phyloP scores from a whole-genome alignment of 2,113 vertebrate genomes.

The Pseudonaja textilis region DNA sequence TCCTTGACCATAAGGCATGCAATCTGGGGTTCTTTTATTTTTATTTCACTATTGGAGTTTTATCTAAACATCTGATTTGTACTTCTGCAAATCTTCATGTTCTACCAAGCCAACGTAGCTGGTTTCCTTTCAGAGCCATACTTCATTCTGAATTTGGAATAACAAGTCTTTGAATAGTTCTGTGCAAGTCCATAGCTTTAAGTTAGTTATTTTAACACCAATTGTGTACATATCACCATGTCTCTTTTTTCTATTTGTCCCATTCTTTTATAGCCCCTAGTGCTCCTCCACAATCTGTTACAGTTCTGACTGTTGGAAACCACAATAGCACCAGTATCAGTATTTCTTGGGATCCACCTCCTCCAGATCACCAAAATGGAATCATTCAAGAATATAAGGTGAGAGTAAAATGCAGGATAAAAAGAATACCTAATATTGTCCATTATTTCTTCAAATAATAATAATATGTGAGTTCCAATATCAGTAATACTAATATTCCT shows the following conservation, averaged over 20 bases:
- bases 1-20: not conserved
- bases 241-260: not conserved
- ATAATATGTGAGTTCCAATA: not conserved
- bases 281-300: slow-evolving; percentile 95
- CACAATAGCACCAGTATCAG: slow-evolving; percentile 98
- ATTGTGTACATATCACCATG: not conserved
- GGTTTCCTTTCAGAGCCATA: not conserved
- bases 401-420: slow-evolving; percentile 18
- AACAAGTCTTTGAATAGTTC: not conserved
- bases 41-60: not conserved
- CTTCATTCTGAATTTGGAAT: not conserved
- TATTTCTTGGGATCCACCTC: slow-evolving; percentile 97
- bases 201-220: not conserved
- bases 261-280: slow-evolving; percentile 82
- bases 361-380: slow-evolving; percentile 94
- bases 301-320: slow-evolving; percentile 90
- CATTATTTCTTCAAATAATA: slow-evolving; percentile 6
- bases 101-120: not conserved
- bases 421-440: not conserved
- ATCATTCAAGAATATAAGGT: slow-evolving; percentile 99
- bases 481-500: not conserved
- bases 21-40: not conserved
- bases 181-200: not conserved
- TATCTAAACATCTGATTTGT: not conserved
- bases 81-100: not conserved